Conservation (phyloP, 2,113 vertebrate genomes). For the Diglossa brunneiventris region DNA sequence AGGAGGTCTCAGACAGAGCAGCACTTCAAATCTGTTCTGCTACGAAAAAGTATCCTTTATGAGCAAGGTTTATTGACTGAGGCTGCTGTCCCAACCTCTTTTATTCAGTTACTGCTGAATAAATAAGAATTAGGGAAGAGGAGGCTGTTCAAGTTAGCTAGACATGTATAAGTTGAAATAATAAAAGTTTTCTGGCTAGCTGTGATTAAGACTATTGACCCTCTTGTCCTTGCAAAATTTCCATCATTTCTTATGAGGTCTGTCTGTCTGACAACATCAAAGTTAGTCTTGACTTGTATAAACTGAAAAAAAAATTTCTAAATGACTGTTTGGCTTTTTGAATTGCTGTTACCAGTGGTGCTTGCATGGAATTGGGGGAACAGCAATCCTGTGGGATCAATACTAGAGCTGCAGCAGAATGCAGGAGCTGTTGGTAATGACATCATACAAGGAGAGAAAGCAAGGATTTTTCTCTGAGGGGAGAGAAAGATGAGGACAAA, state of each 20-base stretch:
- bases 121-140: neutral
- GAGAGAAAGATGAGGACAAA: neutral
- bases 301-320: neutral
- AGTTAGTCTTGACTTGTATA: neutral
- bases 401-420: neutral
- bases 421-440: neutral
- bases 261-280: neutral
- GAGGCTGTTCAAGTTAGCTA: neutral
- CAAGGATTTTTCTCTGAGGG: neutral
- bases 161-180: neutral
- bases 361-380: rapidly evolving
- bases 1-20: conserved; percentile 83
- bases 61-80: neutral
- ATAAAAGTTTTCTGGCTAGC: neutral
- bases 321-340: neutral
- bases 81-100: neutral
- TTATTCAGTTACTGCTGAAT: neutral
- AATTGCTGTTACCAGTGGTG: neutral
- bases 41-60: conserved; percentile 92
- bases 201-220: neutral
- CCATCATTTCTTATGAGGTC: rapidly evolving
- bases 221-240: neutral
- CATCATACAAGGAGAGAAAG: neutral
- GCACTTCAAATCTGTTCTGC: conserved; percentile 86
- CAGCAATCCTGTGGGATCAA: neutral